These are phyloP conservation scores for Orthonyx spaldingii DNA, from an alignment of 2,113 vertebrate genomes.

Conservation along the genomic window DNA sequence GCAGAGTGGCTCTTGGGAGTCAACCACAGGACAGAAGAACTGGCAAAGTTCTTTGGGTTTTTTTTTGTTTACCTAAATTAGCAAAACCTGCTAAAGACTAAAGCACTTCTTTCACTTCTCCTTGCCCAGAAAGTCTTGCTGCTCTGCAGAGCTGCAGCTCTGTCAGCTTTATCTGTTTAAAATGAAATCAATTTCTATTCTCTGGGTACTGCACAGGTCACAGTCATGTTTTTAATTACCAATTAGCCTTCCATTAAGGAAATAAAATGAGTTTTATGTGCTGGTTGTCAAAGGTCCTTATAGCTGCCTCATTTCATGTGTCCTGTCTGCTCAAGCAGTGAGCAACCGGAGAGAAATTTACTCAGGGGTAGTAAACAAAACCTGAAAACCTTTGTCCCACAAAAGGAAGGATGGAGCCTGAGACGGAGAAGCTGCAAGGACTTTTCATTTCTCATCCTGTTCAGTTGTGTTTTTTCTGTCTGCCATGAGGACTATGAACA, in stretches of 20 bases:
- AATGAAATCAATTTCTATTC: conserved; percentile 17
- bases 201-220: conserved; percentile 19
- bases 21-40: neutral
- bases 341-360: neutral
- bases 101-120: neutral
- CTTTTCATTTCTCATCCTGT: conserved; percentile 22
- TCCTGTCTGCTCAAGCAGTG: neutral
- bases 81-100: neutral
- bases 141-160: neutral
- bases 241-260: conserved; percentile 55
- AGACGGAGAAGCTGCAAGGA: neutral
- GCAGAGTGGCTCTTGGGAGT: neutral
- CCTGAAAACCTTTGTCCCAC: neutral
- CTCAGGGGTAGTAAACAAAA: neutral
- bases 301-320: neutral
- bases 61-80: neutral
- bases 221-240: conserved; percentile 54
- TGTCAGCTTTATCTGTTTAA: conserved; percentile 10
- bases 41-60: neutral
- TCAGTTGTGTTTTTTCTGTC: conserved; percentile 2
- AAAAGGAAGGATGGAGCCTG: neutral
- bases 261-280: conserved; percentile 42
- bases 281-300: conserved; percentile 36
- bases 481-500: conserved; percentile 16
- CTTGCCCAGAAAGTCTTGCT: neutral